Base-by-base conservation (phyloP, 2,888 invertebrate genomes). In the Eupithecia exiguata region DNA sequence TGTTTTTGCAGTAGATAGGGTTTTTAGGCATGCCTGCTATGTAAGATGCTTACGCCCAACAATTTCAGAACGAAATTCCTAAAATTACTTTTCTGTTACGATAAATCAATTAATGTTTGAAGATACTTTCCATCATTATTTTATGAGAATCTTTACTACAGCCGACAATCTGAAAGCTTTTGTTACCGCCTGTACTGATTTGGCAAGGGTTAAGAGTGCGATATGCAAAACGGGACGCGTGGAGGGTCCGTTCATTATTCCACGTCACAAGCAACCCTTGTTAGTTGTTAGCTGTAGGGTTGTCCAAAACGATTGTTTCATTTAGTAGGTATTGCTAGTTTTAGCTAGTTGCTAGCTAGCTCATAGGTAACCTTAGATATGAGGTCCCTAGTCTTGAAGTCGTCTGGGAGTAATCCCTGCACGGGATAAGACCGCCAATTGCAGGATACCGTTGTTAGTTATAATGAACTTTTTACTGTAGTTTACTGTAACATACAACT, bases 191-290 rank as follows among this genome's bases (percentile, higher is more conserved):
- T 70, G 72, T 80, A 76, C 80, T 66, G 16, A n/a, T 58, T 74
- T 77, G 72, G 83, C 78, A 83, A 87, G 88, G 88, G 87, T 84
- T 84, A 79, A 16, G 40, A 66, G 66, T 61, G 78, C 82, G 85
- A 84, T 89, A 91, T 91, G 91, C 92, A 91, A 91, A 93, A 87
- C 88, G 86, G 84, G 83, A 87, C 86, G 82, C 85, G 81, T 83
- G 80, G 87, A 87, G 87, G 86, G 87, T 83, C 84, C 88, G 84
- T 87, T 89, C 87, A 89, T 92, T 92, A 91, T 92, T 92, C 84
- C 86, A 80, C 89, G 90, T 91, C 91, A 90, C 85, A 89, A 86
- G 83, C 91, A 88, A 86, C 90, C 90, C 90, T 87, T 85, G 83
- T 85, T 84, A 81, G 70, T 66, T 66, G 40, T 43, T 40, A 5